A percentile compares a stretch with the other conserved stretches of the same genome.
Evolutionary conservation across 2,888 invertebrate genomes (phyloP).

Genomic region (Megalurothrips usitatus): DNA sequence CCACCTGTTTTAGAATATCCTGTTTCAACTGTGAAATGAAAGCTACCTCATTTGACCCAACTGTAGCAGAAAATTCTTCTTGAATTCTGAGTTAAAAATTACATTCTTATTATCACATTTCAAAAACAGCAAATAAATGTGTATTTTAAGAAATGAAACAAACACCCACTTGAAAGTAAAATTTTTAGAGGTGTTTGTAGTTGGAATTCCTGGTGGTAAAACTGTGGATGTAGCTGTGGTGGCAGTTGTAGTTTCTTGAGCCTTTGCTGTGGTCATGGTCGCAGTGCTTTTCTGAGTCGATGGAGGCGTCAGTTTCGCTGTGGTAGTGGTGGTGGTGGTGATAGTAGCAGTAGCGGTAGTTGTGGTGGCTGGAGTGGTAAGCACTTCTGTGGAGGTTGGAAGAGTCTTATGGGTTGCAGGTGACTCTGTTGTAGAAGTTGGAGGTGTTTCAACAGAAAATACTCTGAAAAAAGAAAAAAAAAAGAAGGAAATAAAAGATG

Average conservation of each 20-base stretch:
- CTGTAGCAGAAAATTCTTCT: background rate
- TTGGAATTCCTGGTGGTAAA: background rate
- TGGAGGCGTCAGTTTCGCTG: background rate
- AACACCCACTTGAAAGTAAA: background rate
- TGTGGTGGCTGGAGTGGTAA: background rate
- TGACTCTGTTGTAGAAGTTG: background rate
- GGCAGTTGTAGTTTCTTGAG: background rate
- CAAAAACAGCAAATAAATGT: background rate
- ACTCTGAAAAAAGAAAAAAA: background rate
- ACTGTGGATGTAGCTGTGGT: background rate
- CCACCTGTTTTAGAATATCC: conserved; percentile 5
- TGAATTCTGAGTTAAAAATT: background rate
- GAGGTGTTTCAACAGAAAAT: background rate
- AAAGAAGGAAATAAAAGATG: background rate
- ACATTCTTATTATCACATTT: background rate
- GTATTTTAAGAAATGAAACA: background rate
- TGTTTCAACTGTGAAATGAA: background rate
- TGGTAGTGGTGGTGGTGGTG: background rate
- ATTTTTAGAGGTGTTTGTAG: background rate
- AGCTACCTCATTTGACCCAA: background rate
- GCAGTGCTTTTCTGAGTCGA: background rate
- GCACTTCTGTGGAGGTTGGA: background rate
- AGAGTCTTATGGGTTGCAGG: background rate
- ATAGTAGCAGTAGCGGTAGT: background rate
- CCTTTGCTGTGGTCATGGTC: background rate